Conservation (phyloP, 2,888 invertebrate species). For the Lysandra coridon region DNA sequence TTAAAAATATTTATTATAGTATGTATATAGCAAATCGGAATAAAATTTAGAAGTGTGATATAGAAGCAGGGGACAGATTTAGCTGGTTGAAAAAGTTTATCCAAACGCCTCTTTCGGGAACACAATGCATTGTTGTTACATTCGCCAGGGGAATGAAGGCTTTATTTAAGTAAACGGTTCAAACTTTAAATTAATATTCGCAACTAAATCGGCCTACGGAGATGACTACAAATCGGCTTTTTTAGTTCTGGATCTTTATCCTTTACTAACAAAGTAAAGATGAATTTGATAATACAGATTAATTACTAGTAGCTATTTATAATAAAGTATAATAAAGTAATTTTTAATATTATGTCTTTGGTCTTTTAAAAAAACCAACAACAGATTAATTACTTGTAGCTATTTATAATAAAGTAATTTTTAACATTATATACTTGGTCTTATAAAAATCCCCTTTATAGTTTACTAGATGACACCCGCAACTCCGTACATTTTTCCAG, state of each 20-base stretch:
- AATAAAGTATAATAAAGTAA: no score
- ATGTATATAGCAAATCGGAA: background rate
- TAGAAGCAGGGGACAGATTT: slow-evolving; percentile 7
- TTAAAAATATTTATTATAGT: no score
- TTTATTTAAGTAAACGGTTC: background rate
- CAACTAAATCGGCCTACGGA: slow-evolving; percentile 7
- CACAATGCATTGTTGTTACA: slow-evolving; percentile 7
- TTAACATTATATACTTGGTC: no score
- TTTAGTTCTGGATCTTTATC: background rate
- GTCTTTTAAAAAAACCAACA: no score
- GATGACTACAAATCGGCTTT: background rate
- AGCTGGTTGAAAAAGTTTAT: background rate
- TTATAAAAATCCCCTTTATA: no score
- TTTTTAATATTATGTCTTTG: no score
- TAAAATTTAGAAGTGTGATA: background rate
- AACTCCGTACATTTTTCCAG: no score
- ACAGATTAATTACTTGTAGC: no score
- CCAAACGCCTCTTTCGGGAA: background rate
- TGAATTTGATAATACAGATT: background rate
- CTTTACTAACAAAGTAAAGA: background rate
- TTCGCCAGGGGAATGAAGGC: background rate
- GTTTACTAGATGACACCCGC: no score
- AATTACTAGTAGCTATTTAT: background rate
- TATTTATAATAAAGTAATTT: no score
- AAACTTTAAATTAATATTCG: slow-evolving; percentile 17